These are phyloP conservation scores for Alloscopus bannaensis DNA, from an alignment of 2,888 invertebrate genomes.

Conservation along the genomic window DNA sequence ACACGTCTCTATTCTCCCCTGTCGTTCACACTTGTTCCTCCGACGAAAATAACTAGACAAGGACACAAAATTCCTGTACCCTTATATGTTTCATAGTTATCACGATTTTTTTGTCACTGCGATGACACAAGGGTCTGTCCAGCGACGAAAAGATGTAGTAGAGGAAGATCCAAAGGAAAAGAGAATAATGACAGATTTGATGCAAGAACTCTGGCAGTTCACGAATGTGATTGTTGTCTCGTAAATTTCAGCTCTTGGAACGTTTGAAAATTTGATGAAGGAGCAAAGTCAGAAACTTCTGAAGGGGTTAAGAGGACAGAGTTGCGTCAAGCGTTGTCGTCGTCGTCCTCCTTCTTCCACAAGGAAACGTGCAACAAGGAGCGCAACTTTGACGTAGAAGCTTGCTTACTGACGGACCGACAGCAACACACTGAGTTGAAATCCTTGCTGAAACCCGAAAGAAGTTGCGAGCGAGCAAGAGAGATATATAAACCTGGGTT, in stretches of 20 bases:
- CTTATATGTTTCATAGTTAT: too few relatives aligned
- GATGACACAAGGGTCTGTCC: too few relatives aligned
- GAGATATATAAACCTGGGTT: constrained; percentile 13
- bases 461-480: constrained; percentile 34
- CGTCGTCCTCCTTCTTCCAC: constrained; percentile 20
- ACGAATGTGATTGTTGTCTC: too few relatives aligned
- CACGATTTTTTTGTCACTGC: too few relatives aligned
- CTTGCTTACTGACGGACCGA: constrained; percentile 67
- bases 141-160: too few relatives aligned
- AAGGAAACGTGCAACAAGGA: constrained; percentile 21
- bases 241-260: background rate
- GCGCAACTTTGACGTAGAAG: constrained; percentile 27
- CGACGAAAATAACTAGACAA: too few relatives aligned
- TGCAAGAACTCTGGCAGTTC: too few relatives aligned
- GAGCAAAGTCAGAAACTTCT: background rate
- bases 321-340: constrained; percentile 54
- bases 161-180: too few relatives aligned
- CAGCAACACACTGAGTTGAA: constrained; percentile 64
- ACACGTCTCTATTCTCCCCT: constrained; percentile 45
- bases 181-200: too few relatives aligned
- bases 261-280: background rate
- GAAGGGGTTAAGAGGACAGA: too few relatives aligned
- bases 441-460: constrained; percentile 56
- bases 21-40: too few relatives aligned
- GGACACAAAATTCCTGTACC: too few relatives aligned